phyloP scores from a whole-genome alignment of 35 echinoderm and acorn worm genomes.

The Apostichopus californicus region DNA sequence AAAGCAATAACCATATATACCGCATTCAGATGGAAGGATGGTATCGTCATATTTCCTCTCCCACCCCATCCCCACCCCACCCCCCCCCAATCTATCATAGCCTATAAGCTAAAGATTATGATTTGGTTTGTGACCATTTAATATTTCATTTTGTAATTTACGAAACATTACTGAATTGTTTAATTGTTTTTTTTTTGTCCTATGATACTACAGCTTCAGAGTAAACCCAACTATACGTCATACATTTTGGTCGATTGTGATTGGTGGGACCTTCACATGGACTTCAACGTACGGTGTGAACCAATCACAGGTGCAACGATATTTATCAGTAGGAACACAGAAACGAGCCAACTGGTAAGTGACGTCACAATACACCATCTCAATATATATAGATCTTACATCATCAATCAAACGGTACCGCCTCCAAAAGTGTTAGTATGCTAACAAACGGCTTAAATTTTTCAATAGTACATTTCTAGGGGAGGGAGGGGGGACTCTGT shows the following conservation, averaged over 20 bases:
- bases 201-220: conserved; percentile 43
- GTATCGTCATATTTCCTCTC: too few species aligned
- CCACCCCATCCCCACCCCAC: too few species aligned
- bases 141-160: too few species aligned
- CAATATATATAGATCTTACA: too few species aligned
- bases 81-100: too few species aligned
- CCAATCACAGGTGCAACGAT: conserved; percentile 91
- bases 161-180: neutral
- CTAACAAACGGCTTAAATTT: too few species aligned
- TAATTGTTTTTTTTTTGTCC: neutral
- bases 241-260: conserved; percentile 78
- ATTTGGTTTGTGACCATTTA: too few species aligned
- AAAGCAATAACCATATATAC: too few species aligned
- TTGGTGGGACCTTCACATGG: conserved; percentile 89
- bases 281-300: conserved; percentile 73
- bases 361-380: neutral
- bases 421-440: too few species aligned
- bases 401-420: too few species aligned
- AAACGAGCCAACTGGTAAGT: conserved; percentile 60
- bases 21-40: too few species aligned
- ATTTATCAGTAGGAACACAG: conserved; percentile 55
- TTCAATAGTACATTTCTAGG: neutral
- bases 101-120: too few species aligned
- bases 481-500: neutral
- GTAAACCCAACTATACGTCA: conserved; percentile 80